Evolutionary conservation across 2,113 vertebrate genomes (phyloP).

Genomic region (Bubo bubo): DNA sequence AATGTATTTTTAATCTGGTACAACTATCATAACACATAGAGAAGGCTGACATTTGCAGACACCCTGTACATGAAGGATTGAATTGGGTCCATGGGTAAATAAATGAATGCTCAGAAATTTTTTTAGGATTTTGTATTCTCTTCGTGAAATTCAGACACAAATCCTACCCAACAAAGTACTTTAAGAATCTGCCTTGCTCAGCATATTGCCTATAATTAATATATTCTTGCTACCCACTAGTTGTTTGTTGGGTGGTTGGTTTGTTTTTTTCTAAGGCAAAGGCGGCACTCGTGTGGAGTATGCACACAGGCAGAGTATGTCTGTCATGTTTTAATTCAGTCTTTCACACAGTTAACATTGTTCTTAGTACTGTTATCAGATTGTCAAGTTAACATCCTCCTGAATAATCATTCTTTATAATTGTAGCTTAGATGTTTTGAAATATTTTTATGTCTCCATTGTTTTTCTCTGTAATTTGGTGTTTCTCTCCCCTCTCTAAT

Average conservation of each 20-base stretch:
- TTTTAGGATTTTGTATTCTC: neutral
- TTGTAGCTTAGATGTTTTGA: neutral
- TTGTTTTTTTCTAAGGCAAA: neutral
- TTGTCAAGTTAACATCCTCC: neutral
- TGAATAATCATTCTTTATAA: neutral
- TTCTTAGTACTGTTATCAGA: neutral
- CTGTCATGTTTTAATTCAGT: neutral
- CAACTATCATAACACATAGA: neutral
- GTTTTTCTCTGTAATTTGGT: neutral
- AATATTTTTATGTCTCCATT: neutral
- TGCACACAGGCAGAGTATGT: neutral
- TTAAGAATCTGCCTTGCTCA: neutral
- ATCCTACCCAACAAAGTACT: neutral
- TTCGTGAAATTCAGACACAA: neutral
- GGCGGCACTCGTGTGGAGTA: neutral
- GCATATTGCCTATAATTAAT: neutral
- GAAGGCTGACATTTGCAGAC: neutral
- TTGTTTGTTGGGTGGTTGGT: neutral
- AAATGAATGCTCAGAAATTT: neutral
- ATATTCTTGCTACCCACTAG: neutral
- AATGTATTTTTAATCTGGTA: neutral
- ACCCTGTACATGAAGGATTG: neutral
- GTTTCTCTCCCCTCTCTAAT: neutral
- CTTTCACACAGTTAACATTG: neutral
- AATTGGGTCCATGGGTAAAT: neutral